Evolutionary conservation across 2,797 vertebrate species (phyloP).

Genomic region (Leptatherina wallacei): DNA sequence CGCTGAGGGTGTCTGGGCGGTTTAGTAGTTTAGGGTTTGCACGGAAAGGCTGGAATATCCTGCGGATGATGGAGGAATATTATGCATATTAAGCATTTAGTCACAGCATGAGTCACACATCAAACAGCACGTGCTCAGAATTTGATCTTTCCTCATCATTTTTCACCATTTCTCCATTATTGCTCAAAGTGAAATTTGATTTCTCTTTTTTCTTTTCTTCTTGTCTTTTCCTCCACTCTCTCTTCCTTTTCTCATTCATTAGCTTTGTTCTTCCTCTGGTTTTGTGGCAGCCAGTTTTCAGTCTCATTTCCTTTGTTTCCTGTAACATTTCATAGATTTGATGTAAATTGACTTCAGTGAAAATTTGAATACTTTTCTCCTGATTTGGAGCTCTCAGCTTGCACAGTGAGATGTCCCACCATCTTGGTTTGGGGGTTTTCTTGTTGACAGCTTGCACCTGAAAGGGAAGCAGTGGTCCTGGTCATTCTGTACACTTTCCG

Average conservation of each 20-base stretch:
- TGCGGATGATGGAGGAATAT: constrained; percentile 18
- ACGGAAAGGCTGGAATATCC: constrained; percentile 4
- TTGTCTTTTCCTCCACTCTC: background rate
- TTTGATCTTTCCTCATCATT: background rate
- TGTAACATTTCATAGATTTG: background rate
- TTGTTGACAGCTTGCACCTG: background rate
- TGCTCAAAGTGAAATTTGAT: background rate
- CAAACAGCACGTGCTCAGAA: constrained; percentile 4
- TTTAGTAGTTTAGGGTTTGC: background rate
- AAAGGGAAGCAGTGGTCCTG: background rate
- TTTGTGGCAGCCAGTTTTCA: background rate
- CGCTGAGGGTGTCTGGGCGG: background rate
- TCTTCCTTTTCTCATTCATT: background rate
- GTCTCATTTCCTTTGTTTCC: background rate
- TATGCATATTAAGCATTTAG: constrained; percentile 31
- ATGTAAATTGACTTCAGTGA: no score
- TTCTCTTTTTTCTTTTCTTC: background rate
- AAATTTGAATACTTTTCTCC: background rate
- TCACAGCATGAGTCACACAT: constrained; percentile 31
- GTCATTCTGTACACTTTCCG: no score
- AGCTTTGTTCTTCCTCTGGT: background rate
- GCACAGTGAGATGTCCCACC: no score
- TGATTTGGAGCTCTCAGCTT: no score
- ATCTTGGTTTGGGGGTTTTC: background rate
- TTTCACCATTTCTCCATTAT: background rate